Evolutionary conservation across 2,797 vertebrate genomes (phyloP), one percentile per base, ranked within the genome.

Genomic region (Xenentodon cancila): DNA sequence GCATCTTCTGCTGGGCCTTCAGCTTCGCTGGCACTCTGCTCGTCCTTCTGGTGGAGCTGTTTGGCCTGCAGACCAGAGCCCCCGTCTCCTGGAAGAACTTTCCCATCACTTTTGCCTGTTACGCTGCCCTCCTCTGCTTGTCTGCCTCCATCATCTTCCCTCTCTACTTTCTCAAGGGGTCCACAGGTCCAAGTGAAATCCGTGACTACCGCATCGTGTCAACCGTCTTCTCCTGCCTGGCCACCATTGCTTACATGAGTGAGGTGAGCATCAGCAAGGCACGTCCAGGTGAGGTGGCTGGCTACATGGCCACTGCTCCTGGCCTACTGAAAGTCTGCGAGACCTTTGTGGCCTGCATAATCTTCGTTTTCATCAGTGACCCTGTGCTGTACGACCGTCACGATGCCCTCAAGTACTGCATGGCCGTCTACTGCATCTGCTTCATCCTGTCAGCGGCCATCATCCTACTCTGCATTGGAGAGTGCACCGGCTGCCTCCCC

Each of bases 81-180:
- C 96, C 95, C 0, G 86, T 97, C 32, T 97, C 96, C 63, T 97
- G 96, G 96, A 94, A 92, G 71, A 97, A 97, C 88, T 96, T 97
- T 80, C 96, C 96, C 11, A 97, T 97, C 88, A 96, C 96, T 8
- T 96, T 92, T 0, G 96, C 96, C 67, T 96, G 94, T 84, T 96
- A 95, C 0, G 93, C 96, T 0, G 89, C 93, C 17, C 92, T 97
- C 44, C 92, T 97, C 84, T 96, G 95, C 78, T 90, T 97, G 16
- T 94, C 96, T 0, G 92, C 96, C 71, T 95, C 95, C 60, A 88
- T 97, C 87, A 94, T 97, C 86, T 97, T 96, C 81, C 96, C 96
- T 0, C 84, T 96, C 18, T 94, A 90, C 59, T 95, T 88, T 73
- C 88, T 96, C 68, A 91, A 91, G 27, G 89, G 90, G 1, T 61